Percentiles rank a stretch among this genome's conserved stretches.
Evolutionary conservation across 2,888 invertebrate species (phyloP).

Genomic region (Eristalis intricaria): DNA sequence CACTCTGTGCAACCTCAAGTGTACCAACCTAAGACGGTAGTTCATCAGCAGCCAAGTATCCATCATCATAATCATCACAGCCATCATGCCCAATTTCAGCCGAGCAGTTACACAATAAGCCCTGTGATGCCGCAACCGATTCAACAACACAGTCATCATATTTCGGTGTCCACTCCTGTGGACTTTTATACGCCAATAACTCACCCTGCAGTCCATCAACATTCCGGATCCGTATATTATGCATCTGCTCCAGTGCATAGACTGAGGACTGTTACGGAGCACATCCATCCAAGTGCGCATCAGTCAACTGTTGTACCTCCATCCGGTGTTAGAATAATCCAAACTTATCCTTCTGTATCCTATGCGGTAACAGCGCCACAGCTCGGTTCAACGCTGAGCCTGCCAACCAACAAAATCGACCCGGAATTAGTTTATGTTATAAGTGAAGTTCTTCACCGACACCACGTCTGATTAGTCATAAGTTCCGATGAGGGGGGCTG

Average conservation of each 20-base stretch:
- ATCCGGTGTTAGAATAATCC: constrained; percentile 38
- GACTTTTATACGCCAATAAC: constrained; percentile 38
- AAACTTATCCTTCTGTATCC: constrained; percentile 60
- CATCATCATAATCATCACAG: constrained; percentile 38
- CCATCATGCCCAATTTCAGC: background rate
- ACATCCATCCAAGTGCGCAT: constrained; percentile 29
- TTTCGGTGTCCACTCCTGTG: background rate
- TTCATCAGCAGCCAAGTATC: constrained; percentile 37
- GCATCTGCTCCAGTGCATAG: constrained; percentile 28
- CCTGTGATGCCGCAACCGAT: background rate
- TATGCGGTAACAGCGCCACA: constrained; percentile 30
- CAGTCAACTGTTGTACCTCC: constrained; percentile 24
- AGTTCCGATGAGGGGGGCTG: background rate
- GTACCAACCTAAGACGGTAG: constrained; percentile 51
- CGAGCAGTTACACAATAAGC: background rate
- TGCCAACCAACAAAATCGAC: constrained; percentile 38
- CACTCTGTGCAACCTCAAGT: constrained; percentile 58
- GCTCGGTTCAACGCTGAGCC: constrained; percentile 44
- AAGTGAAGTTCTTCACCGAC: constrained; percentile 28
- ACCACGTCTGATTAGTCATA: constrained; percentile 20
- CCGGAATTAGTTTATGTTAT: constrained; percentile 53
- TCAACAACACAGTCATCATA: constrained; percentile 12
- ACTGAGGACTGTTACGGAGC: constrained; percentile 6
- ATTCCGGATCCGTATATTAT: constrained; percentile 30
- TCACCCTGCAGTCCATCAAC: constrained; percentile 32